A percentile compares a stretch with the other conserved stretches of the same genome.
phyloP scores from a whole-genome alignment of 2,113 vertebrate genomes.

The Zosterops hypoxanthus region DNA sequence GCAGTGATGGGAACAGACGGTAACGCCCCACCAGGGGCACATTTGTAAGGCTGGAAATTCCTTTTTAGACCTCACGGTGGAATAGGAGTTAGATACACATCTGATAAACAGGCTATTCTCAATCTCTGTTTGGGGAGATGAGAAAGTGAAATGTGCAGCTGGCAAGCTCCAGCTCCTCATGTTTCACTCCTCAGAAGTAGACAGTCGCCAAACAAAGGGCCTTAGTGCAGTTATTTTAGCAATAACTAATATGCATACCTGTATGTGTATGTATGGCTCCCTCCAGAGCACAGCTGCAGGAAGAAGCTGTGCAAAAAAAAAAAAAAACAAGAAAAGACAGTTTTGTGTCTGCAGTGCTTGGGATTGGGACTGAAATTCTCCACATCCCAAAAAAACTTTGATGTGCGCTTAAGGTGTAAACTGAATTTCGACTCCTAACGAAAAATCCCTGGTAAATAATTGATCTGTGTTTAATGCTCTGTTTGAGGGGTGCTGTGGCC shows the following conservation, averaged over 20 bases:
- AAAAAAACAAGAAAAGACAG: neutral
- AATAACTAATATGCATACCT: conserved; percentile 53
- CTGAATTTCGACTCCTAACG: neutral
- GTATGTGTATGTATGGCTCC: conserved; percentile 29
- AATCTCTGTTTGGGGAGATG: conserved; percentile 57
- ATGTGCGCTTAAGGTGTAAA: neutral
- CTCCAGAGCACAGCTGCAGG: conserved; percentile 56
- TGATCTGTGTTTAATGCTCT: neutral
- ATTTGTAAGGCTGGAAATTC: conserved; percentile 57
- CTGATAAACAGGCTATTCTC: conserved; percentile 60
- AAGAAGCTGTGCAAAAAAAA: neutral
- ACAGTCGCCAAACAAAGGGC: conserved; percentile 8
- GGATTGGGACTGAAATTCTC: neutral
- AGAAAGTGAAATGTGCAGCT: conserved; percentile 53
- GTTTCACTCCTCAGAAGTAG: conserved; percentile 17
- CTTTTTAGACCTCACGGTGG: conserved; percentile 52
- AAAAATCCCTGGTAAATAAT: neutral
- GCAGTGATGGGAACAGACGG: conserved; percentile 48
- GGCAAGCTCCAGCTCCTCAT: conserved; percentile 29
- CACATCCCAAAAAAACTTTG: neutral
- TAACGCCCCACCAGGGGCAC: conserved; percentile 43
- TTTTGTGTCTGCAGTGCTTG: neutral
- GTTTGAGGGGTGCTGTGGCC: neutral
- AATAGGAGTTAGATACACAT: conserved; percentile 50
- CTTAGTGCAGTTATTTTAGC: conserved; percentile 9